phyloP scores from a whole-genome alignment of 2,888 invertebrate genomes.

The Drosophila neotestacea region DNA sequence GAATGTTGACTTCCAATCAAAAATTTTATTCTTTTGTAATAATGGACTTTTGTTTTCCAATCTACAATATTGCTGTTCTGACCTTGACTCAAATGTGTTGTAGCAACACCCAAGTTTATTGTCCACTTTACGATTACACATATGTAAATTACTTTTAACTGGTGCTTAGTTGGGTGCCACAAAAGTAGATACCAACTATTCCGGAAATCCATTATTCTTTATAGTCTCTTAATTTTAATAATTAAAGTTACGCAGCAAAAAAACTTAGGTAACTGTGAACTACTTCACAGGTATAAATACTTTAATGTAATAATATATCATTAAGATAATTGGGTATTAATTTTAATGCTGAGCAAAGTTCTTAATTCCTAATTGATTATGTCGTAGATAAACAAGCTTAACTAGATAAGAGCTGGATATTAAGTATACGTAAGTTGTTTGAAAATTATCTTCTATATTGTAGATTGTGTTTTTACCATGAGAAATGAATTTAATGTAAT shows the following conservation, averaged over 20 bases:
- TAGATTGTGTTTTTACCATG: neutral
- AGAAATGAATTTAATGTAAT: neutral
- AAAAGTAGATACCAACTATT: neutral
- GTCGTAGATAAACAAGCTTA: no score
- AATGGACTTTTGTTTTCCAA: conserved; percentile 35
- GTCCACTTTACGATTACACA: conserved; percentile 35
- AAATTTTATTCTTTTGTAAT: conserved; percentile 34
- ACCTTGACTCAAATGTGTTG: conserved; percentile 36
- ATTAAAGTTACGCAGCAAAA: neutral
- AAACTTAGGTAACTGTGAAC: neutral
- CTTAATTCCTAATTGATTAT: no score
- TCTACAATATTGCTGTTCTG: conserved; percentile 17
- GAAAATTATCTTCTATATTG: neutral
- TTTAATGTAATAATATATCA: no score
- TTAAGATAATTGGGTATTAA: no score
- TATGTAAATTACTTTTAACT: conserved; percentile 37
- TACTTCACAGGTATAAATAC: no score
- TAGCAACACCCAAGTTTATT: conserved; percentile 35
- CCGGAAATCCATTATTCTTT: conserved; percentile 10
- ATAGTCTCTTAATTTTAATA: conserved; percentile 1
- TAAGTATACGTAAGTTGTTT: no score
- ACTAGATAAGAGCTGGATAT: no score
- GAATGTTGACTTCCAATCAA: conserved; percentile 23
- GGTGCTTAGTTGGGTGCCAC: neutral
- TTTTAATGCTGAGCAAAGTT: no score